Evolutionary conservation across 1,140 invertebrate species (phyloP).

Genomic region (Drosophila funebris): DNA sequence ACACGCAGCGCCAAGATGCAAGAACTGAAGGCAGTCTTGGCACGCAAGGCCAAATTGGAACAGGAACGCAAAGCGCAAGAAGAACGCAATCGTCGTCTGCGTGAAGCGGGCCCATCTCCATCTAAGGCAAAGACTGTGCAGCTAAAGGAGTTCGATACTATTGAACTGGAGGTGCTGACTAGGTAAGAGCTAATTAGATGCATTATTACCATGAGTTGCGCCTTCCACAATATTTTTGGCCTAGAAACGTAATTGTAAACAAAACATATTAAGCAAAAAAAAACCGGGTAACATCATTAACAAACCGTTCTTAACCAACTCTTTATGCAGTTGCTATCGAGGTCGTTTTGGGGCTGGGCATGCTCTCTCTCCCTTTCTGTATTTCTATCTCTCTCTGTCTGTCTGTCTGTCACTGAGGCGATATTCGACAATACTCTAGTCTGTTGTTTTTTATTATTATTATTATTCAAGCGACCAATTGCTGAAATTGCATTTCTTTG

Average conservation of each 20-base stretch:
- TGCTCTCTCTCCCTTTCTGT: not conserved
- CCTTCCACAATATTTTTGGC: constrained; percentile 69
- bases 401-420: not conserved
- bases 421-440: constrained; percentile 14
- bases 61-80: constrained; percentile 77
- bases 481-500: constrained; percentile 69
- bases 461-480: constrained; percentile 43
- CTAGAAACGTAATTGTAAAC: constrained; percentile 70
- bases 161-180: constrained; percentile 89
- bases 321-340: constrained; percentile 59
- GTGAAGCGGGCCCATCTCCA: constrained; percentile 84
- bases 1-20: constrained; percentile 87
- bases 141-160: constrained; percentile 88
- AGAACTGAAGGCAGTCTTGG: constrained; percentile 87
- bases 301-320: constrained; percentile 26
- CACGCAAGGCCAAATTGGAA: constrained; percentile 84
- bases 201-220: constrained; percentile 13
- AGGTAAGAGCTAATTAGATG: constrained; percentile 85
- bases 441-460: not conserved
- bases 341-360: constrained; percentile 50
- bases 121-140: constrained; percentile 82
- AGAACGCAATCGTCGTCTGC: constrained; percentile 69
- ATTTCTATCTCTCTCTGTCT: not conserved
- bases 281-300: constrained; percentile 77
- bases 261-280: constrained; percentile 49